A percentile compares a stretch with the other conserved stretches of the same genome.
Conservation (phyloP, 2,888 invertebrate species). For the Cyrtodaria siliqua region DNA sequence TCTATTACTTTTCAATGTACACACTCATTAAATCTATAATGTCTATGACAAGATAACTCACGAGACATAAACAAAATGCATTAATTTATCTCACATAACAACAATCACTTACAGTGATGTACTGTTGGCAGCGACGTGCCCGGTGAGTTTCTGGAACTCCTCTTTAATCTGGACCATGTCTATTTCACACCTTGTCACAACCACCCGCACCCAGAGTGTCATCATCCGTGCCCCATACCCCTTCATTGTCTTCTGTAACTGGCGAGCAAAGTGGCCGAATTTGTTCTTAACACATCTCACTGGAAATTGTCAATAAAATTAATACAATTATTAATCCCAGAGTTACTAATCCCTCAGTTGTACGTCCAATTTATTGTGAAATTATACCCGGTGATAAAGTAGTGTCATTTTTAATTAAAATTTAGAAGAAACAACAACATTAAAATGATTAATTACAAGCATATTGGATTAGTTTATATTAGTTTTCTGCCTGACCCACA, state of each 20-base stretch:
- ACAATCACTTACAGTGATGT: slow-evolving; percentile 84
- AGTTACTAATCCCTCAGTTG: neutral
- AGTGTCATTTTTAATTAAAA: no score
- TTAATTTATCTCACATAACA: no score
- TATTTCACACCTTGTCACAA: slow-evolving; percentile 84
- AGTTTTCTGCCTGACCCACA: no score
- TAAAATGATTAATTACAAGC: no score
- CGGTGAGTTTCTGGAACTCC: slow-evolving; percentile 81
- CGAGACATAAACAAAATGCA: no score
- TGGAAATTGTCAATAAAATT: slow-evolving; percentile 54
- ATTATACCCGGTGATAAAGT: no score
- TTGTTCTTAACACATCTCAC: slow-evolving; percentile 85
- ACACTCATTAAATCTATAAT: no score
- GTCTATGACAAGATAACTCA: no score
- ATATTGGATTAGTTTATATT: no score
- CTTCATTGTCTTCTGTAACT: slow-evolving; percentile 84
- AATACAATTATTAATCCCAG: neutral
- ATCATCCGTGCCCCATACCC: slow-evolving; percentile 85
- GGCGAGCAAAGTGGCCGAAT: slow-evolving; percentile 84
- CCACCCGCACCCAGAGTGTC: slow-evolving; percentile 79
- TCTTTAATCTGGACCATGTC: slow-evolving; percentile 86
- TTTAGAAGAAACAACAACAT: no score
- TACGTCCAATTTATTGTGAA: no score
- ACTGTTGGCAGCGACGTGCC: slow-evolving; percentile 83
- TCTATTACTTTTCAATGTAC: no score